Evolutionary conservation across 2,888 invertebrate species (phyloP), one percentile per base, ranked within the genome.

Genomic region (Deilephila porcellus): DNA sequence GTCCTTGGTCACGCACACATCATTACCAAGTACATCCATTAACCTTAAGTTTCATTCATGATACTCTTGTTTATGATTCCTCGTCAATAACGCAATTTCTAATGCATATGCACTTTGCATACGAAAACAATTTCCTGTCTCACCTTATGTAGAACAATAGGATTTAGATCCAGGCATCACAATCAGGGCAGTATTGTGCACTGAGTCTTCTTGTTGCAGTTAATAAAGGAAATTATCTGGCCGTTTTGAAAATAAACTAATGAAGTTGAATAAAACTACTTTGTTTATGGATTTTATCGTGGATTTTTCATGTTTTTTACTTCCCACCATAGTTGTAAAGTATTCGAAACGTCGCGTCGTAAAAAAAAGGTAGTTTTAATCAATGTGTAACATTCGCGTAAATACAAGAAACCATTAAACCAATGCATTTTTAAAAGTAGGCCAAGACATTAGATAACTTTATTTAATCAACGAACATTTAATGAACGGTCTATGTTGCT

Each of bases 91-190:
- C 32, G 19, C 52, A 62, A 37, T 59, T 32, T 72, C 67, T 67
- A 73, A 75, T 71, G 64, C 70, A 76, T 60, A 77, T 73, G 63
- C 74, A 73, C 81, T 89, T 86, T 82, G 88, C 87, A 90, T 91
- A 85, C 84, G 78, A 81, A 86, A 78, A 81, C 76, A 72, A 82
- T 85, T 88, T 91, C 90, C 87, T 84, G 81, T 77, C 77, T 74
- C 70, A 71, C 92, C 90, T 85, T 90, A 88, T 82, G 76, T 77
- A 83, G 90, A 90, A 92, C 93, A 93, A 93, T 91, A 77, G 88
- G 76, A 84, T 84, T 82, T 87, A 86, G 87, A 88, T 83, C 79
- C 83, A 84, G 78, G 90, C 87, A 91, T 90, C 79, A 86, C 85
- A 92, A 91, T 91, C 81, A 90, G 89, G 86, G 87, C 86, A 89